Base-by-base conservation (phyloP, 2,888 invertebrate genomes). In the Spatulosminthurus flaviceps region DNA sequence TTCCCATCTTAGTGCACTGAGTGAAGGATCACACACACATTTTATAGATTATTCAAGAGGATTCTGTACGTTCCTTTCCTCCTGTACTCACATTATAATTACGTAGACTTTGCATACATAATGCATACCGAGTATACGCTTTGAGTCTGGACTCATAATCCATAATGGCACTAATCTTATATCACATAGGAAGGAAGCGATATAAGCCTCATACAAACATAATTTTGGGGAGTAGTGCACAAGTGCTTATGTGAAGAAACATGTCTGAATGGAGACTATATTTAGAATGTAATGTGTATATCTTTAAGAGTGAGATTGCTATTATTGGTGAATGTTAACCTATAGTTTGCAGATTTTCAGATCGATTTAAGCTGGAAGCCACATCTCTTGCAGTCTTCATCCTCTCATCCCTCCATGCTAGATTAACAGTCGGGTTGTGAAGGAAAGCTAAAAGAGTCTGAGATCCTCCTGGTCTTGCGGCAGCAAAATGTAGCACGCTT, bases 321-420 rank as follows among this genome's bases (percentile, higher is more conserved):
- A 60, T 60, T 19, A 21, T 60, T 60, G 60, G 64, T 2, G 42
- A 42, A 71, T 29, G 22, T 24, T 86, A 86, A 93, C 95, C 95
- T 82, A 96, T 93, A 86, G 94, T 94, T 13, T 89, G 89, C 0
- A 94, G 93, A 87, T 96, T 96, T 73, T 93, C 93, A 0, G 91
- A 90, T 70, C 94, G 91, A 83, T 92, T 92, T 0, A 94, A 93
- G 86, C 94, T 93, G 75, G 93, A 90, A 19, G 95, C 94, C 43
- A 95, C 93, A 87, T 96, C 96, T 61, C 96, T 89, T 0, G 95
- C 94, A 0, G 96, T 95, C 64, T 95, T 90, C 87, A 95, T 95
- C n/a, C 94, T 88, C 86, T 94, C 94, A 87, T 96, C 95, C 75
- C 95, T 90, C 87, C 92, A 94, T 0, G 93, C 94, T 72, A 95